Evolutionary conservation across 2,888 invertebrate species (phyloP).

Genomic region (Cantharis rufa): DNA sequence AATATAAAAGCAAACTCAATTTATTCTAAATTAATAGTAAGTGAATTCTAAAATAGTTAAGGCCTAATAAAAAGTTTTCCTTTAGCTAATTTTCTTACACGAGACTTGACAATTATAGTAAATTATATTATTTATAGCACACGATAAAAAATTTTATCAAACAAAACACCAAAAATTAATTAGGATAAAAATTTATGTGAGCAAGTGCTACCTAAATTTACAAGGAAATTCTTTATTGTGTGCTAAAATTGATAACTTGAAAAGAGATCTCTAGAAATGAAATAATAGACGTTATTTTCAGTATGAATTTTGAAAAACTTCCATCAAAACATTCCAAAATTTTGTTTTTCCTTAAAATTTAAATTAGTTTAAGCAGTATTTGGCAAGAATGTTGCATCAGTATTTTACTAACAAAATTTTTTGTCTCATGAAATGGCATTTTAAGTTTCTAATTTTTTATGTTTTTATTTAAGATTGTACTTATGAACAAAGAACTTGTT

Average conservation of each 20-base stretch:
- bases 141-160: constrained; percentile 19
- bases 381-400: constrained; percentile 13
- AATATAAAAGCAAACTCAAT: constrained; percentile 17
- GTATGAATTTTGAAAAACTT: constrained; percentile 17
- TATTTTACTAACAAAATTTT: constrained; percentile 18
- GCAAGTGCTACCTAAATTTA: constrained; percentile 4
- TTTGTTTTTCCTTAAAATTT: constrained; percentile 6
- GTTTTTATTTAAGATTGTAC: constrained; percentile 46
- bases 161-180: constrained; percentile 20
- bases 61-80: constrained; percentile 17
- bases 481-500: constrained; percentile 52
- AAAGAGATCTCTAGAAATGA: constrained; percentile 26
- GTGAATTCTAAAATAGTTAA: constrained; percentile 23
- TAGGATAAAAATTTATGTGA: not conserved
- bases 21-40: constrained; percentile 28
- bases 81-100: constrained; percentile 3
- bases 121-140: constrained; percentile 3
- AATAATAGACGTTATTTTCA: constrained; percentile 25
- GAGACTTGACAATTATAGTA: constrained; percentile 28
- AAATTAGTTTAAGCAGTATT: constrained; percentile 21
- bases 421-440: constrained; percentile 12
- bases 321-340: constrained; percentile 29
- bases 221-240: constrained; percentile 15
- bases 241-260: constrained; percentile 15
- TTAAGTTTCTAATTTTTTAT: constrained; percentile 25